phyloP scores from a whole-genome alignment of 2,888 invertebrate genomes.

The Lucinisca nassula region DNA sequence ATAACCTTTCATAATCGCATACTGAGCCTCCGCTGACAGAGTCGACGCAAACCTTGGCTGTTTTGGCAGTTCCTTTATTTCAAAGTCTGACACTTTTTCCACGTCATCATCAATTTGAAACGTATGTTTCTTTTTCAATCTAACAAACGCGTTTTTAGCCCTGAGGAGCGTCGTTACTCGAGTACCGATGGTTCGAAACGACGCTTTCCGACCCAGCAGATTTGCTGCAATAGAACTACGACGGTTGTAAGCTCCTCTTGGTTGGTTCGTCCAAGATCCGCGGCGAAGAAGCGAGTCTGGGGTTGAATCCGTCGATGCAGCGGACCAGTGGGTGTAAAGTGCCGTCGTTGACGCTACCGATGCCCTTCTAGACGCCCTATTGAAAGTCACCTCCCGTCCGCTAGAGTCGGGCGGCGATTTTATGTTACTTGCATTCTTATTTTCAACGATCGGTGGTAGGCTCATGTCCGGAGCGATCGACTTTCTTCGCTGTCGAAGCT shows the following conservation, averaged over 20 bases:
- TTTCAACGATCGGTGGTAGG: conserved; percentile 30
- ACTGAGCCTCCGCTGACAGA: conserved; percentile 85
- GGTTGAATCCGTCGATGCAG: neutral
- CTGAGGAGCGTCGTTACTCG: conserved; percentile 68
- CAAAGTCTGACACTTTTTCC: conserved; percentile 60
- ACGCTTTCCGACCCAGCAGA: conserved; percentile 23
- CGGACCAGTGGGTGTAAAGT: neutral
- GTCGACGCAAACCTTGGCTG: conserved; percentile 83
- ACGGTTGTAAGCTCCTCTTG: neutral
- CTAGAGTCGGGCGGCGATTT: neutral
- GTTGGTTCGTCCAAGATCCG: neutral
- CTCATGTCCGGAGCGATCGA: neutral
- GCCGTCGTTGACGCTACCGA: neutral
- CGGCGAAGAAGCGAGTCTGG: neutral
- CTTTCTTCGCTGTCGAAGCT: neutral
- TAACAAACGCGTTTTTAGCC: conserved; percentile 71
- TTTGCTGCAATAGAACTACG: neutral
- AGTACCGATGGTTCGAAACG: conserved; percentile 64
- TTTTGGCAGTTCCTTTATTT: conserved; percentile 78
- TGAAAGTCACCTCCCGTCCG: neutral
- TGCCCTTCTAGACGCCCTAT: conserved; percentile 6
- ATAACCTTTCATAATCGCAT: conserved; percentile 86
- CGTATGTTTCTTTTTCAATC: conserved; percentile 12
- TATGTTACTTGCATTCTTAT: neutral
- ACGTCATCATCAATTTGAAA: conserved; percentile 34